These are phyloP conservation scores for Dipodomys spectabilis DNA, from an alignment of 2,113 vertebrate genomes.

Conservation along the genomic window DNA sequence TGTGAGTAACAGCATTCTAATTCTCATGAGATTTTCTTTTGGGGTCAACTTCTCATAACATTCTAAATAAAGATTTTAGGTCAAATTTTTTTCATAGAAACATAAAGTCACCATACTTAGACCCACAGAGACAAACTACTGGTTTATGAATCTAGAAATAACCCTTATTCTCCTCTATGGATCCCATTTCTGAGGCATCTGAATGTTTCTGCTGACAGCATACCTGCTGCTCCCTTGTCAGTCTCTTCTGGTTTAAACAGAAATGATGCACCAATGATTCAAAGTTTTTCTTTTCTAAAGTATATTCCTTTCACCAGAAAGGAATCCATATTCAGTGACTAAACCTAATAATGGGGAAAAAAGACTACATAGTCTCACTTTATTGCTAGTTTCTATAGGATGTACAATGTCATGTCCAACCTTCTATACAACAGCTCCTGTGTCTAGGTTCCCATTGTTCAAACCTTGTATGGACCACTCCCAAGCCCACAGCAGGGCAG, in stretches of 20 bases:
- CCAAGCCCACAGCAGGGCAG: not conserved
- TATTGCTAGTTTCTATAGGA: not conserved
- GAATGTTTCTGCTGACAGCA: not conserved
- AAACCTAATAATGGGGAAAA: not conserved
- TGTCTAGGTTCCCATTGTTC: not conserved
- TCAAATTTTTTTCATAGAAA: slow-evolving; percentile 56
- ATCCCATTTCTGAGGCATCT: not conserved
- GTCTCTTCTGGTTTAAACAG: not conserved
- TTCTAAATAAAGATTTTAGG: slow-evolving; percentile 64
- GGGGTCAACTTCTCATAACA: slow-evolving; percentile 74
- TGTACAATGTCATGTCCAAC: not conserved
- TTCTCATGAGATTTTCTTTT: slow-evolving; percentile 60
- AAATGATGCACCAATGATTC: not conserved
- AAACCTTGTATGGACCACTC: not conserved
- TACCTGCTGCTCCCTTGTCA: not conserved
- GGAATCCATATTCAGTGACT: not conserved
- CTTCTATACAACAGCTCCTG: not conserved
- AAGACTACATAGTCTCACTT: not conserved
- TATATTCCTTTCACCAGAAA: not conserved
- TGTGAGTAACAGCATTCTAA: slow-evolving; percentile 45
- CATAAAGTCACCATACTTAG: not conserved
- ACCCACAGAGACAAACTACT: not conserved
- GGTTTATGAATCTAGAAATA: slow-evolving; percentile 39
- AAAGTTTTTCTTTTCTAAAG: slow-evolving; percentile 22
- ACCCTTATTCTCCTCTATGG: not conserved